Percentiles rank a stretch among this genome's conserved stretches.
phyloP scores from a whole-genome alignment of 1,140 invertebrate genomes.

The Drosophila santomea region DNA sequence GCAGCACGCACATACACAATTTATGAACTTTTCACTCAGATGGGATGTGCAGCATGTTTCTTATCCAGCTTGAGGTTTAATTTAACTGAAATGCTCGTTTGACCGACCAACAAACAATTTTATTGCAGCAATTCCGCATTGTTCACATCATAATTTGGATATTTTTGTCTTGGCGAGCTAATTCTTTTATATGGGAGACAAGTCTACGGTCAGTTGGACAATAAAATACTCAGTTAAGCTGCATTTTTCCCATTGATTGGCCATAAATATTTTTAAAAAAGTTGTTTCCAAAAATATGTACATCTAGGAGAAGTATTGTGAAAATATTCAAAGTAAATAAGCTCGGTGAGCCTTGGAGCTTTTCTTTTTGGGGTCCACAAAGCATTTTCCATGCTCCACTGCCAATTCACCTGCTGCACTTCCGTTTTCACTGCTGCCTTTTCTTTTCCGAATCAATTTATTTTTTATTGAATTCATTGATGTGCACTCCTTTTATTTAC shows the following conservation, averaged over 20 bases:
- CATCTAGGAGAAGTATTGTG: neutral
- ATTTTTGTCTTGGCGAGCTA: constrained; percentile 2
- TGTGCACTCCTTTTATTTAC: constrained; percentile 39
- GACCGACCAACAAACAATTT: constrained; percentile 30
- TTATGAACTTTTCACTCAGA: constrained; percentile 61
- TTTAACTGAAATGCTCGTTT: constrained; percentile 52
- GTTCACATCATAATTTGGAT: constrained; percentile 47
- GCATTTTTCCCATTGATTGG: constrained; percentile 4
- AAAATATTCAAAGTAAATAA: neutral
- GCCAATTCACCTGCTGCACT: constrained; percentile 39
- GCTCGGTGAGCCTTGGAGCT: neutral
- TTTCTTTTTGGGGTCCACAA: neutral
- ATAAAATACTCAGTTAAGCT: constrained; percentile 13
- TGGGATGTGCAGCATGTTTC: constrained; percentile 34
- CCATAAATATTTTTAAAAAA: constrained; percentile 1
- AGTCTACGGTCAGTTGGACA: constrained; percentile 13
- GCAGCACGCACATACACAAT: constrained; percentile 60
- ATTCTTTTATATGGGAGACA: constrained; percentile 1
- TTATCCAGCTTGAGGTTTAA: constrained; percentile 38
- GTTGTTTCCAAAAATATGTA: neutral
- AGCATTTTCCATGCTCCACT: constrained; percentile 26
- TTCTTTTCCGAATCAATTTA: constrained; percentile 35
- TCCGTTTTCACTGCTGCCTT: constrained; percentile 6
- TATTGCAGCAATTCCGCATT: constrained; percentile 40
- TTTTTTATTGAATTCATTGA: constrained; percentile 44